These are phyloP conservation scores for Diogma glabrata DNA, from an alignment of 2,888 invertebrate species.

Conservation along the genomic window DNA sequence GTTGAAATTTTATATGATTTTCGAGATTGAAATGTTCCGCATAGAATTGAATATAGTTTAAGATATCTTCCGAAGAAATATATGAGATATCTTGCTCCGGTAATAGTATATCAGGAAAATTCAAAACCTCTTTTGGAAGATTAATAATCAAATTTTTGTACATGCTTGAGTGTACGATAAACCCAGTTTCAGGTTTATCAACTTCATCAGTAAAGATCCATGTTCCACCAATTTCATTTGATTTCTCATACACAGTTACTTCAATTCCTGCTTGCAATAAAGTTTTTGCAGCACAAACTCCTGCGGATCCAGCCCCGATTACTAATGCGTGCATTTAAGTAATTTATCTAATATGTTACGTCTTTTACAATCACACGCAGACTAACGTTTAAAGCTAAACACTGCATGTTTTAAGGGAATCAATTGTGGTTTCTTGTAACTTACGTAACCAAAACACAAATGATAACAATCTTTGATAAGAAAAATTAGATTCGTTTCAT, in stretches of 20 bases:
- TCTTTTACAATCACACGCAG: no score
- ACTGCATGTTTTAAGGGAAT: no score
- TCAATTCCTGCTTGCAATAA: slow-evolving; percentile 36
- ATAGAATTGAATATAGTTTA: slow-evolving; percentile 56
- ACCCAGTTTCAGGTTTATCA: slow-evolving; percentile 57
- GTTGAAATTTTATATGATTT: slow-evolving; percentile 38
- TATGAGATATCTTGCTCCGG: slow-evolving; percentile 57
- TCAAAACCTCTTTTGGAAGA: slow-evolving; percentile 82
- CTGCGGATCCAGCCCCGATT: slow-evolving; percentile 78
- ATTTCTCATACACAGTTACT: slow-evolving; percentile 62
- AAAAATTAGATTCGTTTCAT: no score
- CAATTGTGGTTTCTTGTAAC: no score
- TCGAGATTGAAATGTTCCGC: slow-evolving; percentile 51
- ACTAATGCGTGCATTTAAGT: no score
- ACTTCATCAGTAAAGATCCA: slow-evolving; percentile 71
- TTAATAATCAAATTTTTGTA: slow-evolving; percentile 77
- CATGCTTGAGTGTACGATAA: slow-evolving; percentile 77
- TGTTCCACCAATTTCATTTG: slow-evolving; percentile 63
- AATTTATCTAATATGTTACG: no score
- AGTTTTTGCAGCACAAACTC: slow-evolving; percentile 62
- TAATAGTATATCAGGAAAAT: slow-evolving; percentile 68
- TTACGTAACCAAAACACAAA: no score
- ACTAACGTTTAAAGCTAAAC: no score
- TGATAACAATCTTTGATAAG: no score
- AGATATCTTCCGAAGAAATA: slow-evolving; percentile 54